Base-by-base conservation (phyloP, 2,113 vertebrate genomes). In the Rhynchomys soricoides region DNA sequence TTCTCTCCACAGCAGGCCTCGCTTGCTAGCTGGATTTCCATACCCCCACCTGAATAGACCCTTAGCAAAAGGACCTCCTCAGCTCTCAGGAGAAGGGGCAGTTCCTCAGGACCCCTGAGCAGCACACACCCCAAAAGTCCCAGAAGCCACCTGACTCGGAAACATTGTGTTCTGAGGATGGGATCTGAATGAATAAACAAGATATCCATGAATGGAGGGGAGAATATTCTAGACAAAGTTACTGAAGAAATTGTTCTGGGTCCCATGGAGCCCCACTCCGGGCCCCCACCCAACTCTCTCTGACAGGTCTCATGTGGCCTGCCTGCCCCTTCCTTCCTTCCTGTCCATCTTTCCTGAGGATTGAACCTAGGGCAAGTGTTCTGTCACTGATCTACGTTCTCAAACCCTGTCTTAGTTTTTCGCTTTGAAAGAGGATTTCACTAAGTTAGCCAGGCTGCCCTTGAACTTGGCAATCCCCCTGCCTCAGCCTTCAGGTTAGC, bases 131-230 rank as follows among this genome's bases (percentile, higher is more conserved):
- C 3, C 34, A 6, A 26, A 40, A 43, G 7, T 29, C 55, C 55
- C 21, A 43, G 82, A 75, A 45, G 82, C 12, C 4, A 9, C 19
- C 0, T 19, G 2, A 11, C 29, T 8, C 5, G 26, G 81, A 79
- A 12, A 19, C 70, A 1, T 0, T 0, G 71, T 13, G 66, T 17
- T 83, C 52, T 40, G 5, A 50, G 68, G 24, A 7, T 0, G 0
- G 2, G 48, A 0, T 0, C 9, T 68, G 40, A 4, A 2, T 6
- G 0, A 1, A 13, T 34, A 31, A 7, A 16, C 12, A 43, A 90
- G 21, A 78, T 21, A 26, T 40, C 29, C 0, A 0, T 0, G 1
- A 40, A 26, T 29, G 11, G 3, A 55, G 57, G 59, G 34, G 5
- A 7, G 31, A 57, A 73, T 29, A 45, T 62, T 88, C 70, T 52